phyloP scores from a whole-genome alignment of 2,888 invertebrate genomes.

The Drosophila acutilabella region DNA sequence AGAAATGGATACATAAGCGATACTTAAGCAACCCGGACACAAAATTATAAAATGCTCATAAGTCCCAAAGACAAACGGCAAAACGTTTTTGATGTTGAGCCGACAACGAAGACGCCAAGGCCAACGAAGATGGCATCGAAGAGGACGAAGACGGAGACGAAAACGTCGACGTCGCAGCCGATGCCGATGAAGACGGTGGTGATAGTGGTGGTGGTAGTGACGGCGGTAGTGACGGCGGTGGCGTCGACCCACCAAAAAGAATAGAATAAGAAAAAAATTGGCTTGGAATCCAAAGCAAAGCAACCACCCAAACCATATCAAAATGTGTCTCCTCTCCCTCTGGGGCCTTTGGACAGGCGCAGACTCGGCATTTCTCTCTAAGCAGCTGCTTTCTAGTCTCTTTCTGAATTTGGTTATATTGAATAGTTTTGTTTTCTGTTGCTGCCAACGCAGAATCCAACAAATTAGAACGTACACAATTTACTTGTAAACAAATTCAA shows the following conservation, averaged over 20 bases:
- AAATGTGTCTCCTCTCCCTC: slow-evolving; percentile 25
- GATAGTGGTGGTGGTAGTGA: neutral
- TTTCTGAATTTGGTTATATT: slow-evolving; percentile 38
- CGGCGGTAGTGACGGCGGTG: slow-evolving; percentile 16
- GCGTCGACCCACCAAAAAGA: slow-evolving; percentile 32
- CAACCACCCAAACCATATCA: slow-evolving; percentile 42
- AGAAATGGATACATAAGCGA: slow-evolving; percentile 55
- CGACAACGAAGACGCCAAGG: slow-evolving; percentile 51
- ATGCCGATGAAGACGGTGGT: no score
- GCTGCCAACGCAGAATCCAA: slow-evolving; percentile 47
- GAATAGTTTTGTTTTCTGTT: slow-evolving; percentile 51
- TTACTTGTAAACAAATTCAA: slow-evolving; percentile 64
- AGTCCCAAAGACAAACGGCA: slow-evolving; percentile 57
- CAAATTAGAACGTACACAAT: slow-evolving; percentile 44
- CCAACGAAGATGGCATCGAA: slow-evolving; percentile 9
- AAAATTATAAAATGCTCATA: slow-evolving; percentile 66
- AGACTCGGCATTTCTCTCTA: slow-evolving; percentile 46
- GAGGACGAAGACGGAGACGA: slow-evolving; percentile 4
- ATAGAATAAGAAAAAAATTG: slow-evolving; percentile 14
- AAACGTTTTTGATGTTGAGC: slow-evolving; percentile 63
- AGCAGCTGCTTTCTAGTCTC: slow-evolving; percentile 18
- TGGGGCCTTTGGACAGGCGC: slow-evolving; percentile 61
- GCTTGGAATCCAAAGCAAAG: slow-evolving; percentile 40
- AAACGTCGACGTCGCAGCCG: neutral
- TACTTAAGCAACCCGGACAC: slow-evolving; percentile 47